These are phyloP conservation scores for Drosophila demipolita DNA, from an alignment of 2,888 invertebrate genomes.

Conservation along the genomic window DNA sequence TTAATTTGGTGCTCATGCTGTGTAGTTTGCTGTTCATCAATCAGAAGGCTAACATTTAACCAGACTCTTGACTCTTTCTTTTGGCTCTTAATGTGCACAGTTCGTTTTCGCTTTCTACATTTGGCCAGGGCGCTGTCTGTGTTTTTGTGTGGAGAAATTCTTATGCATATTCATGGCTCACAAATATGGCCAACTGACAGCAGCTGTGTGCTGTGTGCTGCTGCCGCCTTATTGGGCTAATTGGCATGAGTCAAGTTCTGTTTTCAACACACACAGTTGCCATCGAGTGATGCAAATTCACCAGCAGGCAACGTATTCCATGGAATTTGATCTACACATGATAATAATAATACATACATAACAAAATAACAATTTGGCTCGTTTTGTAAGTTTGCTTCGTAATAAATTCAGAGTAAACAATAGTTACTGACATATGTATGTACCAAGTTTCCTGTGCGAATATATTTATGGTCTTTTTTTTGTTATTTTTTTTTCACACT, in stretches of 20 bases:
- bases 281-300: conserved; percentile 48
- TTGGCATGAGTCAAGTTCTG: conserved; percentile 59
- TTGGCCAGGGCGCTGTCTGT: conserved; percentile 2
- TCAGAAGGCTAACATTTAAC: conserved; percentile 11
- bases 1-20: background rate
- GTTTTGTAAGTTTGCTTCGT: conserved; percentile 25
- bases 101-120: conserved; percentile 28
- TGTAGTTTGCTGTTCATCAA: conserved; percentile 19
- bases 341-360: conserved; percentile 20
- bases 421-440: background rate
- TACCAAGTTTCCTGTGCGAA: conserved; percentile 15
- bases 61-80: conserved; percentile 5
- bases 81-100: conserved; percentile 2
- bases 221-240: conserved; percentile 48
- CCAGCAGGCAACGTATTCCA: conserved; percentile 6
- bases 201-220: conserved; percentile 33
- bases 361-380: conserved; percentile 11
- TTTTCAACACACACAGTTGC: conserved; percentile 36
- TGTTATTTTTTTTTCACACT: conserved; percentile 13
- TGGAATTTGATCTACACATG: conserved; percentile 15
- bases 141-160: conserved; percentile 37
- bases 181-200: conserved; percentile 51
- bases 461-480: conserved; percentile 11
- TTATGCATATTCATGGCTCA: conserved; percentile 46
- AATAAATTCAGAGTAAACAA: conserved; percentile 38